Conservation (phyloP, 2,113 vertebrate species). For the Prunella himalayana region DNA sequence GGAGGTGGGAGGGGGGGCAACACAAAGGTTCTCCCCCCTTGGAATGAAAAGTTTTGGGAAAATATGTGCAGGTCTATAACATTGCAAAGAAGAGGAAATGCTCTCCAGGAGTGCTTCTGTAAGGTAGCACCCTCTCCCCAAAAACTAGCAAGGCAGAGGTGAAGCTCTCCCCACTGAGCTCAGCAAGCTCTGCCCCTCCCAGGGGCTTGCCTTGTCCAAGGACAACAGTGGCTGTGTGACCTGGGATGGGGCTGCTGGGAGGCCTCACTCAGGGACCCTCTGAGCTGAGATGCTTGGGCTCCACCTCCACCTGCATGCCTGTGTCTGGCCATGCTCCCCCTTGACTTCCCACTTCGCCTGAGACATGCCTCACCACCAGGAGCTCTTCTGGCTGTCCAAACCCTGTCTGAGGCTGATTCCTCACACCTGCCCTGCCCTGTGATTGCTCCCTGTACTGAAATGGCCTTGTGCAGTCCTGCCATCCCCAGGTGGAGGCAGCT, state of each 20-base stretch:
- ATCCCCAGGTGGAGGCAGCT: accelerated
- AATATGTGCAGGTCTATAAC: neutral
- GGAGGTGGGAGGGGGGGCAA: neutral
- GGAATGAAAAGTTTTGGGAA: neutral
- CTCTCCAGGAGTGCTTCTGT: neutral
- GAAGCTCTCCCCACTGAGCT: neutral
- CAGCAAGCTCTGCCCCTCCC: neutral
- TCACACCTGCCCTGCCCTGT: neutral
- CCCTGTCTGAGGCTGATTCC: neutral
- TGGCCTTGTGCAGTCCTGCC: neutral
- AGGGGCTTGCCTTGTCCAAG: neutral
- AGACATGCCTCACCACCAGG: neutral
- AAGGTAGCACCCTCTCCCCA: neutral
- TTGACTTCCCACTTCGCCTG: neutral
- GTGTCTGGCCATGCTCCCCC: neutral
- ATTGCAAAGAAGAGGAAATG: neutral
- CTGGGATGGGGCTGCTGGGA: neutral
- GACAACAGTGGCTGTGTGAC: neutral
- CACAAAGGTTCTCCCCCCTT: neutral
- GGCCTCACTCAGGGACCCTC: neutral
- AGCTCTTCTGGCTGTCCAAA: neutral
- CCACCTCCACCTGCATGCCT: neutral
- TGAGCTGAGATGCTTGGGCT: neutral
- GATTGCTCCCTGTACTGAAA: neutral
- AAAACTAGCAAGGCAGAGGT: neutral